A percentile compares a stretch with the other conserved stretches of the same genome.
phyloP scores from a whole-genome alignment of 1,140 invertebrate species.

The Apis florea region DNA sequence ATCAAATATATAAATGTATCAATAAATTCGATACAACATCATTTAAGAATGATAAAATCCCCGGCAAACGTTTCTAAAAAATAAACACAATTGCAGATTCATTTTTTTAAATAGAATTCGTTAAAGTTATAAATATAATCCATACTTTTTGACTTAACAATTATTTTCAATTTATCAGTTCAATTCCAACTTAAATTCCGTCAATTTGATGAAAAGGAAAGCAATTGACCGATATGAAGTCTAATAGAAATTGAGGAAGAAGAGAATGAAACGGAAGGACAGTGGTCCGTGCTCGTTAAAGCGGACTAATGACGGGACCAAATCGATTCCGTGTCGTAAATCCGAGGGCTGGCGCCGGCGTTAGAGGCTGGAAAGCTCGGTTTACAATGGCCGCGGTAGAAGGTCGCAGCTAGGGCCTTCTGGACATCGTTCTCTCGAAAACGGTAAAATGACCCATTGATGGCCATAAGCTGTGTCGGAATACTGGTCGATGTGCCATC shows the following conservation, averaged over 20 bases:
- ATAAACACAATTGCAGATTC: too few relatives aligned
- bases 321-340: constrained; percentile 69
- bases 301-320: constrained; percentile 66
- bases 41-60: too few relatives aligned
- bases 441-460: constrained; percentile 27
- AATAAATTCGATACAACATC: too few relatives aligned
- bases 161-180: too few relatives aligned
- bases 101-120: too few relatives aligned
- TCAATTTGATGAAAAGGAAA: too few relatives aligned
- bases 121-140: too few relatives aligned
- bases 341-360: constrained; percentile 63
- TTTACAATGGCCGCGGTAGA: constrained; percentile 43
- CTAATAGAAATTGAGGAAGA: neutral
- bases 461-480: constrained; percentile 54
- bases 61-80: too few relatives aligned
- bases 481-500: constrained; percentile 29
- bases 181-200: too few relatives aligned
- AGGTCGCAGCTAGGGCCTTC: constrained; percentile 52
- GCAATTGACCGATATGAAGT: too few relatives aligned
- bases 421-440: constrained; percentile 46
- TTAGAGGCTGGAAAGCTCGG: constrained; percentile 40
- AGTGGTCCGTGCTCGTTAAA: constrained; percentile 49
- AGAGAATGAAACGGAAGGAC: constrained; percentile 14
- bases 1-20: too few relatives aligned
- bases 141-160: too few relatives aligned